Conservation (phyloP, 1,140 invertebrate genomes). For the Parasteatoda tepidariorum region DNA sequence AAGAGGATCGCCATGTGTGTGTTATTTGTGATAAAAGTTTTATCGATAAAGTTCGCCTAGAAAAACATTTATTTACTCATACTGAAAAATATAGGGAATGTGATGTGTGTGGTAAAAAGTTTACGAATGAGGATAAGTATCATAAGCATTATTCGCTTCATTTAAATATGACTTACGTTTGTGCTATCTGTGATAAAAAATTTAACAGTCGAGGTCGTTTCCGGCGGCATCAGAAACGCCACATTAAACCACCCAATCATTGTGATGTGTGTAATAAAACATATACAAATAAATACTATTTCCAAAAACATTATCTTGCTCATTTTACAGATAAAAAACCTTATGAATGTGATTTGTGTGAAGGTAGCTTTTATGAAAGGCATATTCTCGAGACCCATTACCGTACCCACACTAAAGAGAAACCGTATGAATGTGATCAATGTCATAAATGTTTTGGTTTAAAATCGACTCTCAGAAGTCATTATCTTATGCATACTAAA, state of each 20-base stretch:
- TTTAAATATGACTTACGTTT: background rate
- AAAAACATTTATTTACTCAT: background rate
- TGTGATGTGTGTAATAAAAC: slow-evolving; percentile 41
- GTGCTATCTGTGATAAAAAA: slow-evolving; percentile 21
- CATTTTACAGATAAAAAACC: slow-evolving; percentile 59
- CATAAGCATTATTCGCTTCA: background rate
- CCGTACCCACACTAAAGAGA: slow-evolving; percentile 81
- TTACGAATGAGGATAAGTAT: background rate
- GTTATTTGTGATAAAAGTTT: background rate
- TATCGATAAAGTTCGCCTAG: background rate
- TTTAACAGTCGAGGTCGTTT: slow-evolving; percentile 7
- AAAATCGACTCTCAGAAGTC: slow-evolving; percentile 10
- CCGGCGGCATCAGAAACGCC: slow-evolving; percentile 7
- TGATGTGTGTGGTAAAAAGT: background rate
- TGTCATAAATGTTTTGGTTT: slow-evolving; percentile 69
- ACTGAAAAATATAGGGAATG: background rate
- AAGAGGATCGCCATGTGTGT: background rate
- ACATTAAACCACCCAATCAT: background rate
- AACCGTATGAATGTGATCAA: slow-evolving; percentile 79
- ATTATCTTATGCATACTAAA: slow-evolving; percentile 61
- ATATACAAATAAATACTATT: slow-evolving; percentile 26
- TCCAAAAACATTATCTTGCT: slow-evolving; percentile 5
- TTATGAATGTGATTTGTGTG: slow-evolving; percentile 55
- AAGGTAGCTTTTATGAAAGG: slow-evolving; percentile 58
- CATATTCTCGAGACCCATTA: slow-evolving; percentile 69